Percentiles rank a stretch among this genome's conserved stretches.
These are phyloP conservation scores for Malacosoma neustria DNA, from an alignment of 2,888 invertebrate species.

Conservation along the genomic window DNA sequence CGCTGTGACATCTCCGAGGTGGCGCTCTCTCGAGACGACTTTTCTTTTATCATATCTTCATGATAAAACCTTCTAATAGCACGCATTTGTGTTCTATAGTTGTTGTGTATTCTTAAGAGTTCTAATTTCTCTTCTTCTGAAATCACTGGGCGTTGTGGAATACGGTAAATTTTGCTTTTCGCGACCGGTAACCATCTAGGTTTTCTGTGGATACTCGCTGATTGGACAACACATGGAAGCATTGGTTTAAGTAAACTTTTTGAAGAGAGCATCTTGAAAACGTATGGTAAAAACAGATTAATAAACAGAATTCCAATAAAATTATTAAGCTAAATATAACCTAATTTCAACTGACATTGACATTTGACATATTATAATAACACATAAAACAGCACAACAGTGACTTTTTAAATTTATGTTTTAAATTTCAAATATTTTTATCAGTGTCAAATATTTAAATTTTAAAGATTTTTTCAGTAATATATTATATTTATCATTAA, in stretches of 20 bases:
- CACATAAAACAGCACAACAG: too few species aligned
- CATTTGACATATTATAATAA: too few species aligned
- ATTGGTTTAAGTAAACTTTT: constrained; percentile 39
- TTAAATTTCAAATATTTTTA: too few species aligned
- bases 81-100: constrained; percentile 79
- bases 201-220: constrained; percentile 74
- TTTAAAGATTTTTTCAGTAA: too few species aligned
- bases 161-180: constrained; percentile 84
- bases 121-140: constrained; percentile 79
- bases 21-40: constrained; percentile 64
- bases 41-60: constrained; percentile 67
- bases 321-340: too few species aligned
- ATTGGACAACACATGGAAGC: constrained; percentile 45
- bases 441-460: too few species aligned
- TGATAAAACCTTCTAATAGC: constrained; percentile 69
- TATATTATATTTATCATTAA: too few species aligned
- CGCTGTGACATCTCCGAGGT: constrained; percentile 71
- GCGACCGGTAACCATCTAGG: constrained; percentile 88
- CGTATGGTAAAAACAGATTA: too few species aligned
- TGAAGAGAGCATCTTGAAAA: constrained; percentile 25
- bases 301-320: too few species aligned
- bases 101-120: constrained; percentile 78
- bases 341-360: too few species aligned
- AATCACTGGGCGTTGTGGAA: constrained; percentile 76
- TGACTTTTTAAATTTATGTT: too few species aligned